Base-by-base conservation (phyloP, 2,797 vertebrate genomes). In the Paguma larvata region DNA sequence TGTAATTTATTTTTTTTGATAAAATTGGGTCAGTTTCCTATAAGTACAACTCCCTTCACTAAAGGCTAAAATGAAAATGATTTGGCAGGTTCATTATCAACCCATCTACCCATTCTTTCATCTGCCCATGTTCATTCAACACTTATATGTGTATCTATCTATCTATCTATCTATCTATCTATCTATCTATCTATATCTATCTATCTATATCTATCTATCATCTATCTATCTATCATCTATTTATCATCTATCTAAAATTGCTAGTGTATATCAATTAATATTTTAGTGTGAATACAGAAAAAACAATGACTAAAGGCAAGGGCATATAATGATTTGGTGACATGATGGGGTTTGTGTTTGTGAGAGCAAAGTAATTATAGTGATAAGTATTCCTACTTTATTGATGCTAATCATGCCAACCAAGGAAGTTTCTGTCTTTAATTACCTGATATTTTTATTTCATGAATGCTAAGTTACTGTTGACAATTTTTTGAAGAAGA, bases 21-120 rank as follows among this genome's bases (percentile, higher is more conserved):
- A 44, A 85, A 77, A 72, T 56, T 56, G 1, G 0, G 8, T 80
- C 44, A 75, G 4, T 94, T 94, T 88, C n/a, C 8, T 48, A 14
- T 30, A 73, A 67, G 14, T 2, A 38, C 5, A 65, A 6, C 1
- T 46, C 4, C 12, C 1, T 83, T 63, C 6, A 21, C 9, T 90
- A 48, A 25, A 85, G 14, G 19, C 72, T 83, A 90, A 93, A 68
- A 85, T 88, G 16, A 79, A 93, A 92, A 83, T 83, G 16, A 67
- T 1, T 92, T 73, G 62, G 3, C 63, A 72, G 19, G 21, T 65
- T 44, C 59, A 70, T 32, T 63, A 67, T 59, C 9, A 6, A 85
- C 73, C 6, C 15, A 56, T 73, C 7, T 25, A 89, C 73, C 12
- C 19, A 65, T 73, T 5, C 25, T 72, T 32, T 70, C 62, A 67